Percentiles rank a stretch among this genome's conserved stretches.
These are phyloP conservation scores for Stichopus horrens DNA, from an alignment of 53 echinoderm and acorn worm species.

Conservation along the genomic window DNA sequence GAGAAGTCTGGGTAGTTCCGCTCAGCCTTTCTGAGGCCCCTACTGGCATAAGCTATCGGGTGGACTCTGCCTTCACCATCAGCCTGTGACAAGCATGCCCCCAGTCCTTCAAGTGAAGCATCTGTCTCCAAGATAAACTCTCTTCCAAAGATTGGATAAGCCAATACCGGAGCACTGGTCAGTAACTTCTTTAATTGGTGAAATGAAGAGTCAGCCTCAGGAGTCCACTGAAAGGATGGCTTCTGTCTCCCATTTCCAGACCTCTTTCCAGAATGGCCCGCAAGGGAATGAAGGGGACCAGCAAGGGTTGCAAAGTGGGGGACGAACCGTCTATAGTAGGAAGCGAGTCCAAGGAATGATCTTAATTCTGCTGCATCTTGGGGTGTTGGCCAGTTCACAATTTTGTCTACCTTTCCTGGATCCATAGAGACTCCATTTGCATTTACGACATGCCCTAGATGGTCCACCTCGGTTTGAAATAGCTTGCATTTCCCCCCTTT, in stretches of 20 bases:
- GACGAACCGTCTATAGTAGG: slow-evolving; percentile 56
- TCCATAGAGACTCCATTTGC: slow-evolving; percentile 48
- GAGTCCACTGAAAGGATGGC: slow-evolving; percentile 19
- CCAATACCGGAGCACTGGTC: slow-evolving; percentile 36
- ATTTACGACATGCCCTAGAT: slow-evolving; percentile 61
- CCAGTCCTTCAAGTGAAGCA: slow-evolving; percentile 45
- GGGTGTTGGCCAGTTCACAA: slow-evolving; percentile 45
- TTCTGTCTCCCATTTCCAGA: neutral
- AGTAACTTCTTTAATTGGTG: slow-evolving; percentile 11
- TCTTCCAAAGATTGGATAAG: slow-evolving; percentile 32
- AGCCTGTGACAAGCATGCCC: slow-evolving; percentile 26
- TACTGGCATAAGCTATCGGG: slow-evolving; percentile 50
- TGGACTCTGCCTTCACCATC: slow-evolving; percentile 7
- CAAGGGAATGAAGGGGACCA: slow-evolving; percentile 41
- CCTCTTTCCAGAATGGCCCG: slow-evolving; percentile 26
- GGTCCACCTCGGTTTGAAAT: slow-evolving; percentile 31
- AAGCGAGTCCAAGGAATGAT: slow-evolving; percentile 58
- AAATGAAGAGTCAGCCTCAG: slow-evolving; percentile 26
- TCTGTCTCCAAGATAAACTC: slow-evolving; percentile 44
- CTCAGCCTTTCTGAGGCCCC: slow-evolving; percentile 18
- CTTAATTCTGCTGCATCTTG: slow-evolving; percentile 39
- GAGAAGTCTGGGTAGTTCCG: slow-evolving; percentile 33
- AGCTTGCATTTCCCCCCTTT: slow-evolving; percentile 56
- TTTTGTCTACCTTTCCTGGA: slow-evolving; percentile 45
- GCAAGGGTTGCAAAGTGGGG: slow-evolving; percentile 27